Percentiles rank a stretch among this genome's conserved stretches.
Evolutionary conservation across 2,888 invertebrate genomes (phyloP).

Genomic region (Drosophila anomalata): DNA sequence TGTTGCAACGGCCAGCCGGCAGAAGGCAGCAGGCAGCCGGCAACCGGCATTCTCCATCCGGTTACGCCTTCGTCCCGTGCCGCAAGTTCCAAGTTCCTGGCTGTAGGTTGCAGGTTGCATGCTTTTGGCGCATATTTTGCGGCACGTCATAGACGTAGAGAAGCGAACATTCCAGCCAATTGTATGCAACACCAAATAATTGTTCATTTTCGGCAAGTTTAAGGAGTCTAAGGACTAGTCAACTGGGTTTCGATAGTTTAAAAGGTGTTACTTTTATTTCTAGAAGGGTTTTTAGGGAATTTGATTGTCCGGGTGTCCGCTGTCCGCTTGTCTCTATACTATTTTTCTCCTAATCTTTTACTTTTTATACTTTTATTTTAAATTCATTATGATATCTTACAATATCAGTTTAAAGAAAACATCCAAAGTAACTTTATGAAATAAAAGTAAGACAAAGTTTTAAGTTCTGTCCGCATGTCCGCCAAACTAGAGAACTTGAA

Average conservation of each 20-base stretch:
- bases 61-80: neutral
- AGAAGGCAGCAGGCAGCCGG: no score
- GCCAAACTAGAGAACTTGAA: no score
- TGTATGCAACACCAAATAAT: neutral
- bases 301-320: no score
- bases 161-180: constrained; percentile 14
- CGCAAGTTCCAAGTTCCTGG: neutral
- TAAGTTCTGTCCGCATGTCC: no score
- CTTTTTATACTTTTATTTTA: no score
- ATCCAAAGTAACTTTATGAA: neutral
- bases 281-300: no score
- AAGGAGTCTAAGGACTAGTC: neutral
- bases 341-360: no score
- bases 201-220: neutral
- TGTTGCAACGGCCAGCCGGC: constrained; percentile 59
- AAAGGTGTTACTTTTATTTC: no score
- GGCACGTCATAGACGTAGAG: constrained; percentile 57
- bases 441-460: neutral
- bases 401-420: no score
- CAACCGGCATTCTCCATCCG: constrained; percentile 15
- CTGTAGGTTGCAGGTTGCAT: constrained; percentile 43
- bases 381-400: no score
- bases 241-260: no score
- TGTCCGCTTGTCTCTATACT: no score
- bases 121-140: constrained; percentile 65